Evolutionary conservation across 2,113 vertebrate species (phyloP).

Genomic region (Epinephelus moara): DNA sequence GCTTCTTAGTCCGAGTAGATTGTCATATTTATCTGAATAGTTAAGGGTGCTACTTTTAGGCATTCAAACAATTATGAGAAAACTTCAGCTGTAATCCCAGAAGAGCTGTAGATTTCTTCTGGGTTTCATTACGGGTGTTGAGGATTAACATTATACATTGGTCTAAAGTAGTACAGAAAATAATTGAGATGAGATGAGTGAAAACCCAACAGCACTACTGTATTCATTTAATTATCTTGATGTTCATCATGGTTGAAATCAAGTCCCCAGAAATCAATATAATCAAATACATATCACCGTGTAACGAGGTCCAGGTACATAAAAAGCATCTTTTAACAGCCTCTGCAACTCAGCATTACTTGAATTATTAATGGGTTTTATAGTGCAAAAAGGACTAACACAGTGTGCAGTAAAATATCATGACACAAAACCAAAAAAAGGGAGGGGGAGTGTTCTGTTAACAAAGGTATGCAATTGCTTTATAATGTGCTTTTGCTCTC

Average conservation of each 20-base stretch:
- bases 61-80: background rate
- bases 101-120: background rate
- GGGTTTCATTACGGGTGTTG: background rate
- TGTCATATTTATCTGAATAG: background rate
- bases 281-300: constrained; percentile 11
- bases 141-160: background rate
- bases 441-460: background rate
- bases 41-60: background rate
- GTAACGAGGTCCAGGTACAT: constrained; percentile 45
- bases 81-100: background rate
- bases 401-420: constrained; percentile 1
- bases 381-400: constrained; percentile 4
- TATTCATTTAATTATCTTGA: constrained; percentile 50
- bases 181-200: background rate
- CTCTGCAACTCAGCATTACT: constrained; percentile 8
- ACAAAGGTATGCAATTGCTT: constrained; percentile 19
- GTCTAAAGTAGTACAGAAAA: background rate
- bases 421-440: background rate
- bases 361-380: constrained; percentile 38
- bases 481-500: constrained; percentile 20
- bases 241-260: constrained; percentile 39
- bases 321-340: constrained; percentile 46
- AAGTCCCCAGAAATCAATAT: background rate
- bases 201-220: constrained; percentile 5
- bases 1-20: constrained; percentile 4